Conservation (phyloP, 37 sponge, comb jelly and placozoan species). For the Ephydatia muelleri region DNA sequence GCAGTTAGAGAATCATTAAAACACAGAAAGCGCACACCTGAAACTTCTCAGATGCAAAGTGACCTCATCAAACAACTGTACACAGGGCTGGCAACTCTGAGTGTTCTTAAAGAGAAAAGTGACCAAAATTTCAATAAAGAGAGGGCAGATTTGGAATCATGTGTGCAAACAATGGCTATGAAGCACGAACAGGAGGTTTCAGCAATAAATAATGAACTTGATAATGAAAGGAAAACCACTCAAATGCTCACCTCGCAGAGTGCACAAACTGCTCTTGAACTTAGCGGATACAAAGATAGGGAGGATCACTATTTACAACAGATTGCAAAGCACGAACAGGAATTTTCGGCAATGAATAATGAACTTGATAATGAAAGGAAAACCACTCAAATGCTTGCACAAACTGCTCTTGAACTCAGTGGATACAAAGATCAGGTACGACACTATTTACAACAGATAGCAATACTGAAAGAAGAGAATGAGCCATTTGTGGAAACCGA, state of each 20-base stretch:
- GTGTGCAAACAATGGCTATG: background rate
- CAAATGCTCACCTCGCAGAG: background rate
- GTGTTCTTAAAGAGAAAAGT: background rate
- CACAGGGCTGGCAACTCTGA: background rate
- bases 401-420: too few species aligned
- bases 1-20: conserved; percentile 18
- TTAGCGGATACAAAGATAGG: background rate
- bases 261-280: conserved; percentile 16
- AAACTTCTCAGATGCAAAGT: background rate
- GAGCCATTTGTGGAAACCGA: background rate
- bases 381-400: too few species aligned
- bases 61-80: background rate
- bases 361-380: too few species aligned
- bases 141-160: background rate
- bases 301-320: background rate
- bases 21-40: background rate
- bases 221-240: background rate
- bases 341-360: too few species aligned
- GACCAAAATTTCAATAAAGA: background rate
- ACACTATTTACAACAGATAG: background rate
- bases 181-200: background rate
- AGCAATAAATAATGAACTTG: background rate
- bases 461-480: background rate
- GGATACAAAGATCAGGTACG: background rate
- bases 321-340: background rate